A percentile compares a stretch with the other conserved stretches of the same genome.
Conservation (phyloP, 2,797 vertebrate genomes). For the Ctenochaetus hawaiiensis region DNA sequence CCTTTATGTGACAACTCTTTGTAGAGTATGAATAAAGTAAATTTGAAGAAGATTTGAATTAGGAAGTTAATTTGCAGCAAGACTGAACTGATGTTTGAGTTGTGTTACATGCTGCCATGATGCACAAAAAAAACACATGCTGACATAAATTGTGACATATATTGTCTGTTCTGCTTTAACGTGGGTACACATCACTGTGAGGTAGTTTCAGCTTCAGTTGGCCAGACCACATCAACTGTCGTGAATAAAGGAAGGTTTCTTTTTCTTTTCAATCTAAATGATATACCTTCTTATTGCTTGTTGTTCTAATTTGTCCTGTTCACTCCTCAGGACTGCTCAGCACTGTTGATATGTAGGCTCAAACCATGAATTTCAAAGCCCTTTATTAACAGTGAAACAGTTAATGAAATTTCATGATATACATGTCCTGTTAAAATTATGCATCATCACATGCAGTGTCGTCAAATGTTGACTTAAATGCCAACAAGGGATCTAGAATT, state of each 20-base stretch:
- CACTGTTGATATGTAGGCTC: slow-evolving; percentile 61
- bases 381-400: slow-evolving; percentile 65
- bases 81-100: slow-evolving; percentile 29
- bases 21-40: slow-evolving; percentile 44
- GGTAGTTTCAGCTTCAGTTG: slow-evolving; percentile 32
- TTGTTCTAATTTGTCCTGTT: slow-evolving; percentile 52
- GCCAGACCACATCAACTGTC: slow-evolving; percentile 35
- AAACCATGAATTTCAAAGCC: slow-evolving; percentile 66
- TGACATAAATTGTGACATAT: background rate
- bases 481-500: slow-evolving; percentile 55
- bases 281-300: slow-evolving; percentile 29
- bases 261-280: slow-evolving; percentile 32
- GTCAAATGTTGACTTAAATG: slow-evolving; percentile 75
- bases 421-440: slow-evolving; percentile 38
- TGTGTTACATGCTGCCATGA: slow-evolving; percentile 23
- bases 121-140: background rate
- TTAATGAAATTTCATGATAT: slow-evolving; percentile 63
- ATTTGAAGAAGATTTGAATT: slow-evolving; percentile 43
- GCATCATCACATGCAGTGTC: slow-evolving; percentile 41
- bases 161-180: slow-evolving; percentile 11
- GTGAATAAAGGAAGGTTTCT: slow-evolving; percentile 20
- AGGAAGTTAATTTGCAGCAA: slow-evolving; percentile 36
- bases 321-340: slow-evolving; percentile 64
- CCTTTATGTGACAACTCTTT: slow-evolving; percentile 54
- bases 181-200: slow-evolving; percentile 6